Evolutionary conservation across 1,140 invertebrate genomes (phyloP), one percentile per base, ranked within the genome.

Genomic region (Bombus affinis): DNA sequence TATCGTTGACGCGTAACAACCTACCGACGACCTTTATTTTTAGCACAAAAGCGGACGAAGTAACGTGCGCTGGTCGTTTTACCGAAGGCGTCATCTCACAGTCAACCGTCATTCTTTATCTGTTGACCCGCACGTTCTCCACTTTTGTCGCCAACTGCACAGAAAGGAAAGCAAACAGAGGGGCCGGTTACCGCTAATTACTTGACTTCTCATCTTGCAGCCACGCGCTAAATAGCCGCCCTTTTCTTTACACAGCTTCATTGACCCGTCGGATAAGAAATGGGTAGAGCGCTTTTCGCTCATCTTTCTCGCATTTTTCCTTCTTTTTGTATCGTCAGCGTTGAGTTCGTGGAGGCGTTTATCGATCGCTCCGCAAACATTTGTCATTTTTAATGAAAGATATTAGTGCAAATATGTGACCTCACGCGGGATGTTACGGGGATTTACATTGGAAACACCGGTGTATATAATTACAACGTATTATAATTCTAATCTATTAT

Each of bases 161-260:
- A 22, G 44, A 9, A 25, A 15, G 37, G 62, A 68, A 44, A 28
- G 75, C 82, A 78, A 78, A 83, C 65, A 83, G 74, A 13, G 66
- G 65, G 37, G 59, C 65, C 35, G 65, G 82, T 71, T 68, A 71
- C 75, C 82, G 47, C 75, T 84, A 84, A 84, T 84, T 84, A 84
- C 82, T 84, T 28, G 75, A 84, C 82, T 78, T 78, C 65, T 78
- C 75, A 2, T 57, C 37, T 65, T 35, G n/a, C 47, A 59, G n/a
- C 53, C 66, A 39, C 65, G 22, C n/a, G 39, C 1, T 65, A 47
- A 66, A 81, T 35, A 44, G 3, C 39, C 35, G n/a, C 47, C 44
- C 47, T 35, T 78, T 47, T 83, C 59, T 84, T 84, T 78, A 53
- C 82, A 10, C 37, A 9, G 47, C 47, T 66, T 35, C 82, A 84